phyloP scores from a whole-genome alignment of 1,140 invertebrate genomes.

The Heliconius hewitsoni region DNA sequence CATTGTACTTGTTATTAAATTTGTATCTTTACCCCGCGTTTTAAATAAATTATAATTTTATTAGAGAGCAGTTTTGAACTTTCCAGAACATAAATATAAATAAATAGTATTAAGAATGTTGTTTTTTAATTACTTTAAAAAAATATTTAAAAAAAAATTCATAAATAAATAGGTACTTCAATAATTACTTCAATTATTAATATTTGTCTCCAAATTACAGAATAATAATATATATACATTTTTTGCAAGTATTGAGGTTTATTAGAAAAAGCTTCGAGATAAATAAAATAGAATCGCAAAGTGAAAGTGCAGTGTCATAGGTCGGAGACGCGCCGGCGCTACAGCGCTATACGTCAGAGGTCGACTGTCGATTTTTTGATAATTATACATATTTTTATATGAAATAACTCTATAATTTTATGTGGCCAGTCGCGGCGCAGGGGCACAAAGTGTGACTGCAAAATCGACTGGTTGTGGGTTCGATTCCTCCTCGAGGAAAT shows the following conservation, averaged over 20 bases:
- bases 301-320: conserved; percentile 38
- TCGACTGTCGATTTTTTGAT: not conserved
- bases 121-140: not conserved
- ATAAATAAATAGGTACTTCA: not conserved
- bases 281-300: not conserved
- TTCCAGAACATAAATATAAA: too few species aligned
- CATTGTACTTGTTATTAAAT: too few species aligned
- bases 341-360: not conserved
- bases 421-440: not conserved
- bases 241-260: not conserved
- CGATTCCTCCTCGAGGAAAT: not conserved
- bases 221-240: not conserved
- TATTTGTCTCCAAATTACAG: not conserved
- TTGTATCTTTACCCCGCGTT: not conserved
- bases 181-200: not conserved
- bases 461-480: not conserved
- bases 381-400: conserved; percentile 11
- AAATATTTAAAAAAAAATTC: not conserved
- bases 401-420: not conserved
- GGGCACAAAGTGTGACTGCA: not conserved
- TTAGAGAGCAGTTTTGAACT: too few species aligned
- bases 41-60: too few species aligned
- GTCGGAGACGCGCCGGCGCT: conserved; percentile 11
- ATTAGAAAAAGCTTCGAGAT: not conserved
- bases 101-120: too few species aligned